Base-by-base conservation (phyloP, 2,888 invertebrate species). In the Julus scandinavius region DNA sequence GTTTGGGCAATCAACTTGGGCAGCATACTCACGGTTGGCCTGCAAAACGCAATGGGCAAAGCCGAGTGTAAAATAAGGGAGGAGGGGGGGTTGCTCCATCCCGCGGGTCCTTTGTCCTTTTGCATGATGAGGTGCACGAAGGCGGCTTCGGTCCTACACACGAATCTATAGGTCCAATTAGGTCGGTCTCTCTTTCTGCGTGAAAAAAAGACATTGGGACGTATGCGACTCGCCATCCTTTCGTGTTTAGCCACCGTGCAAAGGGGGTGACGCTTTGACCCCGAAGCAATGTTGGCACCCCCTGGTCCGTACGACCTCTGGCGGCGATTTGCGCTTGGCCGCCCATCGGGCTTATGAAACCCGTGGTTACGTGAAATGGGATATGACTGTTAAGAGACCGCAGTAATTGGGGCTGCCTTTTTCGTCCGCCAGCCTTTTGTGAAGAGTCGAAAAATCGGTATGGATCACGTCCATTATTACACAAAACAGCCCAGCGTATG, bases 351-450 rank as follows among this genome's bases (percentile, higher is more conserved):
- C 84, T 84, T 84, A 86, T 86, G 86, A 86, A 86, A 86, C 86
- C 86, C 29, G 86, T 50, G 86, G 50, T 86, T 86, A 86, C 58
- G 38, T 54, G 87, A 87, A 87, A 87, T 72, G 87, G 38, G 87
- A 87, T 87, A 87, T 45, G 87, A 72, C 87, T 87, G 87, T 87
- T 72, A 87, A 87, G 45, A 49, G 86, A 86, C 86, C 86, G 86
- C 49, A 45, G n/a, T 86, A 86, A 86, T 86, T 86, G 54, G 86
- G 29, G 15, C 86, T 49, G 45, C 84, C 84, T 84, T 38, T 15
- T 72, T 29, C 29, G 40, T 17, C 9, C 40, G 9, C 6, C n/a
- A 5, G 72, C n/a, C 83, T 17, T 54, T 54, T 54, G 54, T 54
- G 1, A 54, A 9, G 54, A 54, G 58, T 63, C 58, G n/a, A 63